These are phyloP conservation scores for Watsonalla binaria DNA, from an alignment of 2,888 invertebrate genomes.

Conservation along the genomic window DNA sequence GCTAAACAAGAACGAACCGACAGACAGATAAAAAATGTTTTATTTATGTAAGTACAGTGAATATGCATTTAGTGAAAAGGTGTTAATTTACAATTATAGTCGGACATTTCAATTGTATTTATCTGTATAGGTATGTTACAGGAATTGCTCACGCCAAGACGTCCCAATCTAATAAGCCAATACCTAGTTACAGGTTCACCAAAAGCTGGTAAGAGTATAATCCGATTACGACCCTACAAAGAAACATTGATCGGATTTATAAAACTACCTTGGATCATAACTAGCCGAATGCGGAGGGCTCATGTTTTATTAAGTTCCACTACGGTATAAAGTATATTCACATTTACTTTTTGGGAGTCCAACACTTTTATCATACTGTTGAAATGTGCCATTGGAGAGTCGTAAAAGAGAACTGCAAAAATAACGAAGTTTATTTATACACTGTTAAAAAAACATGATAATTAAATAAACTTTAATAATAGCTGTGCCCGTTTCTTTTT, in stretches of 20 bases:
- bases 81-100: too few species aligned
- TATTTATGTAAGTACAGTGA: too few species aligned
- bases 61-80: too few species aligned
- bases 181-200: conserved; percentile 27
- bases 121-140: conserved; percentile 9
- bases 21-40: too few species aligned
- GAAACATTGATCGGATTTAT: conserved; percentile 44
- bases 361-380: neutral
- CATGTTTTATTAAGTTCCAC: conserved; percentile 16
- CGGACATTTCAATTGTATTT: too few species aligned
- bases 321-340: neutral
- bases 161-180: conserved; percentile 21
- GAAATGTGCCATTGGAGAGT: neutral
- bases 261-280: conserved; percentile 31
- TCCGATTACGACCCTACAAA: conserved; percentile 48
- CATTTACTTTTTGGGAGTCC: neutral
- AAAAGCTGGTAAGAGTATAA: conserved; percentile 45
- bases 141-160: conserved; percentile 10
- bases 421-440: neutral
- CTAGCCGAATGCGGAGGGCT: conserved; percentile 11
- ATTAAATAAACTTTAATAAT: too few species aligned
- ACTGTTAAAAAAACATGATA: neutral
- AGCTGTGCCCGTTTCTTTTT: too few species aligned
- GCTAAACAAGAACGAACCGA: too few species aligned
- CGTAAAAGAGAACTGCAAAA: neutral